Evolutionary conservation across 1,140 invertebrate species (phyloP).

Genomic region (Drosophila kohkoa): DNA sequence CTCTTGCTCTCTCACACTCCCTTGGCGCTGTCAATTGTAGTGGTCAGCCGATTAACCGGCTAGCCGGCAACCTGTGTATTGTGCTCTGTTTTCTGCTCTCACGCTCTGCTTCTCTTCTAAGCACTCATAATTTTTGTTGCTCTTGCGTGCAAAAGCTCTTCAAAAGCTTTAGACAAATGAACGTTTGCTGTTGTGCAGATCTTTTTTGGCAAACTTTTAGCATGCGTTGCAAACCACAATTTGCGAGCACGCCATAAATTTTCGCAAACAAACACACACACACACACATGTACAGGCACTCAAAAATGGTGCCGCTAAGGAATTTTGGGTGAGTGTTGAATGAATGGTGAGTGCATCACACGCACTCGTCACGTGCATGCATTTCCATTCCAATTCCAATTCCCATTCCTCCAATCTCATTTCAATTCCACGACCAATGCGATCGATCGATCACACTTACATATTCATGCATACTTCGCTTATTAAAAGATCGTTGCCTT

Average conservation of each 20-base stretch:
- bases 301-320: conserved; percentile 61
- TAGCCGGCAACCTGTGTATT: conserved; percentile 32
- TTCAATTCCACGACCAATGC: conserved; percentile 42
- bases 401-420: conserved; percentile 17
- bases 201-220: conserved; percentile 52
- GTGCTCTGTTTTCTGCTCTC: neutral
- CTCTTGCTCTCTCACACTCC: conserved; percentile 12
- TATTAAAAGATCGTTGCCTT: conserved; percentile 72
- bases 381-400: conserved; percentile 36
- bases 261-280: conserved; percentile 24
- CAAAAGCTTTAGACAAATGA: conserved; percentile 22
- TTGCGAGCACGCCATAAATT: conserved; percentile 73
- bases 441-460: conserved; percentile 54
- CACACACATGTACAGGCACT: neutral
- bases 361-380: conserved; percentile 68
- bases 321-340: conserved; percentile 62
- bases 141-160: conserved; percentile 33
- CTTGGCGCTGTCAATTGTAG: neutral
- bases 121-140: neutral
- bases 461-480: conserved; percentile 24
- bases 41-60: conserved; percentile 13
- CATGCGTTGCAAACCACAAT: conserved; percentile 46
- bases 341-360: conserved; percentile 47
- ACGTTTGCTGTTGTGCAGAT: conserved; percentile 16
- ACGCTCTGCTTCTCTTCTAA: conserved; percentile 23